Percentiles rank a stretch among this genome's conserved stretches.
Evolutionary conservation across 1,140 invertebrate species (phyloP).

Genomic region (Monochamus saltuarius): DNA sequence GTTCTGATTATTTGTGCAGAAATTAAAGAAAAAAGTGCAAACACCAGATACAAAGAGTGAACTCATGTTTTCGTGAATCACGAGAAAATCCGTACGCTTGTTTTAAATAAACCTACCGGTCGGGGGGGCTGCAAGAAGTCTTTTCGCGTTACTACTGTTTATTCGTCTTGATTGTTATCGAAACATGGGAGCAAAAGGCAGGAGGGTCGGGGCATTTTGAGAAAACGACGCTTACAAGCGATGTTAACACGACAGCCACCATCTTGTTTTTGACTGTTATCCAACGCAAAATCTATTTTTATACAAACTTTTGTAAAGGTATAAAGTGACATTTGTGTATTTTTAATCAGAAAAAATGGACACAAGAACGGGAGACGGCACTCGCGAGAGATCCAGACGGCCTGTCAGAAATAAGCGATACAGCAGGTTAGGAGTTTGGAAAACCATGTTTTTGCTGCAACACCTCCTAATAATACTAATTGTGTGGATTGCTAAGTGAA

Average conservation of each 20-base stretch:
- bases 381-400: conserved; percentile 41
- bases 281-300: conserved; percentile 51
- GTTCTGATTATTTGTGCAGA: too few relatives aligned
- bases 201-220: neutral
- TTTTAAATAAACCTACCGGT: conserved; percentile 18
- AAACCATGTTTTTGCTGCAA: neutral
- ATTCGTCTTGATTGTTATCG: neutral
- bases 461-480: too few relatives aligned
- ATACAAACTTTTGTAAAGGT: conserved; percentile 40
- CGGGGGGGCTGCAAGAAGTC: neutral
- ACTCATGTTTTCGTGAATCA: conserved; percentile 36
- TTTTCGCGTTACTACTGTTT: neutral
- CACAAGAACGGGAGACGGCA: conserved; percentile 33
- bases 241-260: conserved; percentile 38
- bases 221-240: conserved; percentile 25
- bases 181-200: neutral
- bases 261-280: conserved; percentile 51
- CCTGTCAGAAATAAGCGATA: conserved; percentile 48
- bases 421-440: conserved; percentile 42
- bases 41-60: neutral
- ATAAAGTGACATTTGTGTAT: conserved; percentile 38
- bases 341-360: conserved; percentile 46
- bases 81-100: conserved; percentile 9
- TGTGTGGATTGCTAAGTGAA: too few relatives aligned
- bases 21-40: neutral